phyloP scores from a whole-genome alignment of 2,113 vertebrate species.

The Triplophysa tibetana region DNA sequence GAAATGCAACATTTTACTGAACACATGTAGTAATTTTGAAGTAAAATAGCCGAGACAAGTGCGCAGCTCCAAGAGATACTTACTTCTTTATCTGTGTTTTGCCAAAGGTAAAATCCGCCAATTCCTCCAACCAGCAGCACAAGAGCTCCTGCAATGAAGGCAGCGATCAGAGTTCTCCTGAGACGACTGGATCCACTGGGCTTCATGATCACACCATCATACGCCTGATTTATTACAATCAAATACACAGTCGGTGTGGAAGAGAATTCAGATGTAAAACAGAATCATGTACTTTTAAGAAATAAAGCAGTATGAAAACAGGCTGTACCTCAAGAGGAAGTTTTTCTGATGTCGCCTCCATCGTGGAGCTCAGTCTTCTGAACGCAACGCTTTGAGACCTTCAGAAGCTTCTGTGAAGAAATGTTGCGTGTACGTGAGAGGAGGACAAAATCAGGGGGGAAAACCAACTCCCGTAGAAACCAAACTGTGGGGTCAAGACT shows the following conservation, averaged over 20 bases:
- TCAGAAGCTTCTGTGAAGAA: conserved; percentile 1
- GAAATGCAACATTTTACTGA: background rate
- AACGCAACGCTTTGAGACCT: conserved; percentile 2
- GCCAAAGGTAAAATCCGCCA: conserved; percentile 89
- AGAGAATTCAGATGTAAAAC: background rate
- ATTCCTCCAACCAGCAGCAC: conserved; percentile 85
- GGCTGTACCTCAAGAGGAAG: conserved; percentile 59
- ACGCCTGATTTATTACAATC: conserved; percentile 68
- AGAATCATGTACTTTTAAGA: background rate
- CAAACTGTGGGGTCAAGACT: conserved; percentile 8
- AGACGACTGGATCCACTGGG: conserved; percentile 70
- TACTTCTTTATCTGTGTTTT: conserved; percentile 83
- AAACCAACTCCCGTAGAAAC: conserved; percentile 29
- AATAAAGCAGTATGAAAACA: background rate
- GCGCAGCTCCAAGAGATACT: conserved; percentile 50
- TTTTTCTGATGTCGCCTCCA: conserved; percentile 77
- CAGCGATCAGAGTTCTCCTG: conserved; percentile 79
- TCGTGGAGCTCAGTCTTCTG: conserved; percentile 51
- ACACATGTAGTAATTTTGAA: background rate
- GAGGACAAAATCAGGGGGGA: background rate
- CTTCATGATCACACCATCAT: conserved; percentile 60
- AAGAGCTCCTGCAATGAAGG: conserved; percentile 79
- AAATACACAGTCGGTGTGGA: background rate
- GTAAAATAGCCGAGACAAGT: background rate
- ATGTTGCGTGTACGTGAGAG: conserved; percentile 28